Evolutionary conservation across 2,113 vertebrate species (phyloP).

Genomic region (zebrafish (Danio rerio)): GRCz12tu NC_133183.1:59639001-59639500

Average conservation of each 20-base stretch:
- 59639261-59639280: constrained; percentile 62
- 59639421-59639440: not conserved
- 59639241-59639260: not conserved
- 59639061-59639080: constrained; percentile 98
- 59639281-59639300: constrained; percentile 74
- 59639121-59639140: constrained; percentile 99
- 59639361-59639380: constrained; percentile 13
- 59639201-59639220: constrained; percentile 98
- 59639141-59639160: constrained; percentile 96
- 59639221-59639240: constrained; percentile 96
- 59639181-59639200: constrained; percentile 93
- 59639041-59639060: constrained; percentile 87
- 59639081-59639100: constrained; percentile 94
- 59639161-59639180: constrained; percentile 98
- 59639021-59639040: not conserved
- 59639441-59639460: not conserved
- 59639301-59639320: constrained; percentile 70
- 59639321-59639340: constrained; percentile 61
- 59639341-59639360: constrained; percentile 16
- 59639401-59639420: constrained; percentile 13
- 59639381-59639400: constrained; percentile 14
- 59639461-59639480: not conserved
- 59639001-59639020: not conserved
- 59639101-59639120: constrained; percentile 98
- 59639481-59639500: not conserved